These are phyloP conservation scores for Chelonus formosanus DNA, from an alignment of 2,888 invertebrate species.

Conservation along the genomic window DNA sequence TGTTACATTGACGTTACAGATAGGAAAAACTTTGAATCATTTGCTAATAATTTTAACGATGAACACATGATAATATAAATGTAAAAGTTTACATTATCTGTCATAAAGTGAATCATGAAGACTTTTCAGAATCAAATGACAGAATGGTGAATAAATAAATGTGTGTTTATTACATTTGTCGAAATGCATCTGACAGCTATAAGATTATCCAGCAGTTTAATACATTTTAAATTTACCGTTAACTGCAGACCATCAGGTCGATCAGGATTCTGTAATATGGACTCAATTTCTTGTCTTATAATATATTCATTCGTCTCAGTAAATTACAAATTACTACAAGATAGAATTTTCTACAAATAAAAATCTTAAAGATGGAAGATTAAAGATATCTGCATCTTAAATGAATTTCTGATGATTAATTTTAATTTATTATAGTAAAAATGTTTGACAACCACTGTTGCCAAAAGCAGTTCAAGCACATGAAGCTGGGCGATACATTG, in stretches of 20 bases:
- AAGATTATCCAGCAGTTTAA: constrained; percentile 40
- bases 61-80: constrained; percentile 3
- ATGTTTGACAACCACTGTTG: constrained; percentile 35
- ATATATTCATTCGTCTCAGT: too few species aligned
- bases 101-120: too few species aligned
- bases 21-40: too few species aligned
- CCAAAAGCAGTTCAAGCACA: constrained; percentile 18
- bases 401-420: too few species aligned
- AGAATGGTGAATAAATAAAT: not conserved
- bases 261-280: too few species aligned
- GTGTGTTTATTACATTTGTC: constrained; percentile 9
- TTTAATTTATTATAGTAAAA: not conserved
- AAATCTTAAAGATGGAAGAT: too few species aligned
- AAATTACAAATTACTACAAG: too few species aligned
- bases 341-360: too few species aligned
- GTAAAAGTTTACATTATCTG: not conserved
- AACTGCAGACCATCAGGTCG: constrained; percentile 24
- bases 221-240: constrained; percentile 53
- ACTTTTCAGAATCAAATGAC: not conserved
- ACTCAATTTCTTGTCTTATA: too few species aligned
- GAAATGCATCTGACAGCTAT: constrained; percentile 29
- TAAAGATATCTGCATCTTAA: too few species aligned
- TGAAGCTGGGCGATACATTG: constrained; percentile 28
- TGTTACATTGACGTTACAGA: too few species aligned
- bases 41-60: not conserved